Evolutionary conservation across 2,888 invertebrate genomes (phyloP).

Genomic region (Xiphydria camelus): DNA sequence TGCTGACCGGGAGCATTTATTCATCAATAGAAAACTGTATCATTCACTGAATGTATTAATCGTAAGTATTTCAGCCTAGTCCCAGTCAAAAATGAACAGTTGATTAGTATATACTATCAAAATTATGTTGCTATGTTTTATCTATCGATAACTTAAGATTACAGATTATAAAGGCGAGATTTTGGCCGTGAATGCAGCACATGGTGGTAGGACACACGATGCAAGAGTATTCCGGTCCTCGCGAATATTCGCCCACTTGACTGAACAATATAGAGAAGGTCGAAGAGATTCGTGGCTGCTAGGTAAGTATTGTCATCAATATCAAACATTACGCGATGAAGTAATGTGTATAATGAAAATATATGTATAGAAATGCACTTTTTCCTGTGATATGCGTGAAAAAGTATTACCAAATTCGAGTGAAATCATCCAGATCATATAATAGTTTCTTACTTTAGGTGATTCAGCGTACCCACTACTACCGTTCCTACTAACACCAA

Average conservation of each 20-base stretch:
- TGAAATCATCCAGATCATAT: no score
- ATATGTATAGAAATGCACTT: not conserved
- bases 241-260: constrained; percentile 3
- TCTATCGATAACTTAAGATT: constrained; percentile 6
- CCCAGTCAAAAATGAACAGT: not conserved
- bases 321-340: not conserved
- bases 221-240: constrained; percentile 11
- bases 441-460: constrained; percentile 1
- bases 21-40: constrained; percentile 8
- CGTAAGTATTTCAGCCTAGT: constrained; percentile 4
- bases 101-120: not conserved
- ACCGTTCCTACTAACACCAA: constrained; percentile 9
- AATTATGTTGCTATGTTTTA: not conserved
- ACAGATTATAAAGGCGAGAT: constrained; percentile 14
- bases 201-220: constrained; percentile 16
- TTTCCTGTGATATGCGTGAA: no score
- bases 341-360: not conserved
- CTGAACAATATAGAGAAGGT: constrained; percentile 1
- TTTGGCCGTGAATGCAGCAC: constrained; percentile 11
- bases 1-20: constrained; percentile 3
- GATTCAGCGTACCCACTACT: constrained; percentile 6
- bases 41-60: constrained; percentile 11
- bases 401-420: not conserved
- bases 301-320: not conserved
- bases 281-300: constrained; percentile 7